phyloP scores from a whole-genome alignment of 30 jellyfish, hydroid and myxozoan species.

The Turritopsis dohrnii region DNA sequence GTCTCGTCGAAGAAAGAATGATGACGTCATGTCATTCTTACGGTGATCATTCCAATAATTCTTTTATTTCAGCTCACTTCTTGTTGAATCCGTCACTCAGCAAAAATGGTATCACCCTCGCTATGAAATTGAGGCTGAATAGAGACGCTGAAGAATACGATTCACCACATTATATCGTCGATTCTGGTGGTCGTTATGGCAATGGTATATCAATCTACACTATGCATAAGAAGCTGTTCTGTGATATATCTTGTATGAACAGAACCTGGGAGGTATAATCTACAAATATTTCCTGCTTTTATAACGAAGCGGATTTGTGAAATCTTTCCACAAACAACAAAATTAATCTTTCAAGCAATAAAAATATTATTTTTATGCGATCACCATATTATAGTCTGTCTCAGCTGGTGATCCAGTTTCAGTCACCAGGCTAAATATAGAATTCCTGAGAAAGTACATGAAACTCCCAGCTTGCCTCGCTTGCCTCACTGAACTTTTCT shows the following conservation, averaged over 20 bases:
- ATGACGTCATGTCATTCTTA: too few species aligned
- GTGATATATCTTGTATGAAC: constrained; percentile 22
- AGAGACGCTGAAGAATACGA: constrained; percentile 24
- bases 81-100: constrained; percentile 42
- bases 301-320: too few species aligned
- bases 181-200: constrained; percentile 46
- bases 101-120: constrained; percentile 49
- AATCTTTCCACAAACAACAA: neutral
- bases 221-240: neutral
- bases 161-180: constrained; percentile 28
- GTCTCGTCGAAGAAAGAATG: too few species aligned
- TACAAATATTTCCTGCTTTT: neutral
- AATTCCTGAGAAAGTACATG: too few species aligned
- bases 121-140: constrained; percentile 32
- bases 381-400: too few species aligned
- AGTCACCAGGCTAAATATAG: too few species aligned
- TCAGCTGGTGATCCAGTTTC: too few species aligned
- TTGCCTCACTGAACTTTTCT: too few species aligned
- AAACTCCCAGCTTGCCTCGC: too few species aligned
- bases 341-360: neutral
- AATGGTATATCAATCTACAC: constrained; percentile 26
- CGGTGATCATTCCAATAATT: too few species aligned
- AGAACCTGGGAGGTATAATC: constrained; percentile 23
- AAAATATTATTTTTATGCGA: too few species aligned
- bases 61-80: constrained; percentile 33